A percentile compares a stretch with the other conserved stretches of the same genome.
Evolutionary conservation across 2,888 invertebrate genomes (phyloP).

Genomic region (Tenthredo distinguenda): DNA sequence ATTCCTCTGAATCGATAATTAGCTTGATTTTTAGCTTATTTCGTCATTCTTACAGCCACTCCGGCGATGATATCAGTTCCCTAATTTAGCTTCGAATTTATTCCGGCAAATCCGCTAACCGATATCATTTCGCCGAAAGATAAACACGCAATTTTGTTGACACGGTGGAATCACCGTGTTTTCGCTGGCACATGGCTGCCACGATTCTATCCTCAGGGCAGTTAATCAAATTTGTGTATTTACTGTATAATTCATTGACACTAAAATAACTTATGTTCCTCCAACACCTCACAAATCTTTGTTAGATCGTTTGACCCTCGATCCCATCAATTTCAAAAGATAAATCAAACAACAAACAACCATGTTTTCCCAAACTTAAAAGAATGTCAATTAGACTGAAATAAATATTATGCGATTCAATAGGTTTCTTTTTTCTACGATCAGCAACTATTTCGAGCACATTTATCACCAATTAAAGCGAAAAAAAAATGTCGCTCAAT

Average conservation of each 20-base stretch:
- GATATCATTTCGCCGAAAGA: conserved; percentile 52
- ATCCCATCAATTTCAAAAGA: not conserved
- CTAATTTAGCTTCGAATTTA: not conserved
- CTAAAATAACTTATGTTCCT: not conserved
- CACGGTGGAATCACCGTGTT: conserved; percentile 59
- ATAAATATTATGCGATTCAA: not conserved
- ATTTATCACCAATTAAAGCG: not conserved
- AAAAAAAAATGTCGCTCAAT: not conserved
- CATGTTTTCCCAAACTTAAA: not conserved
- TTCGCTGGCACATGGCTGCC: conserved; percentile 52
- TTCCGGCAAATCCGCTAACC: not conserved
- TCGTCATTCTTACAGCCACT: not conserved
- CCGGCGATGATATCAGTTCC: not conserved
- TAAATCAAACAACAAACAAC: conserved; percentile 12
- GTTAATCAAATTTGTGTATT: conserved; percentile 2
- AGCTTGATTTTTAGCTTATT: not conserved
- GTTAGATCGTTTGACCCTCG: not conserved
- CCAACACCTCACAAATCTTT: not conserved
- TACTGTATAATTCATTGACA: not conserved
- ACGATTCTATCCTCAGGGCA: conserved; percentile 13
- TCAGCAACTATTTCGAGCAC: not conserved
- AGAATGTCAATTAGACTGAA: not conserved
- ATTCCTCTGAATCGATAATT: conserved; percentile 61
- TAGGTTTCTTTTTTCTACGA: not conserved
- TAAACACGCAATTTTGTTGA: conserved; percentile 62